Percentiles rank a stretch among this genome's conserved stretches.
These are phyloP conservation scores for Littorina saxatilis DNA, from an alignment of 1,140 invertebrate species.

Conservation along the genomic window DNA sequence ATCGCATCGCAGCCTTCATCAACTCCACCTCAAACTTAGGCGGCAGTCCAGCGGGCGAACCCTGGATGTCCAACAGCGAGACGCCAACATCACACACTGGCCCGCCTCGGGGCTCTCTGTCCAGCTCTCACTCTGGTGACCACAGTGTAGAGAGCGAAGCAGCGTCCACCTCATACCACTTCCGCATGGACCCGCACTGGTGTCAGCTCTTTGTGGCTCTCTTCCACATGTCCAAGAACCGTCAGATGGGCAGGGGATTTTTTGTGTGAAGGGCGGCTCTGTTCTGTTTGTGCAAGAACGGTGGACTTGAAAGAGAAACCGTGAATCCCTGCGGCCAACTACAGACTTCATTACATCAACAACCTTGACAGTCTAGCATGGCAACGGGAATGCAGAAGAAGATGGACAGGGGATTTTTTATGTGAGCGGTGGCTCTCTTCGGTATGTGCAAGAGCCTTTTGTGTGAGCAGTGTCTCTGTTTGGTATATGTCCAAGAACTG, in stretches of 20 bases:
- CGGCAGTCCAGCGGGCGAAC: neutral
- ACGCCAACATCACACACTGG: neutral
- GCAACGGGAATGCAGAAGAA: no score
- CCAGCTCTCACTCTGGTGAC: neutral
- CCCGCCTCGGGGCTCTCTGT: neutral
- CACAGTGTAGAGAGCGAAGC: neutral
- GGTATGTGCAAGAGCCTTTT: no score
- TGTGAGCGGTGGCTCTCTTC: no score
- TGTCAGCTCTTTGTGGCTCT: neutral
- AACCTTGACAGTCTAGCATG: no score
- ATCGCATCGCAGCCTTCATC: constrained; percentile 24
- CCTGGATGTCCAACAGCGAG: neutral
- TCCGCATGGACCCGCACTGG: constrained; percentile 22
- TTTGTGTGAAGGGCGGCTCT: no score
- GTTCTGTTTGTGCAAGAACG: no score
- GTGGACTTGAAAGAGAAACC: no score
- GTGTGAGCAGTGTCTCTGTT: no score
- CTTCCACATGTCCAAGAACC: neutral
- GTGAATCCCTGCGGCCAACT: no score
- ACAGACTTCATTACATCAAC: no score
- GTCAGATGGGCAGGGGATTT: neutral
- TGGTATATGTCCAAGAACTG: no score
- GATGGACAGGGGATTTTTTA: no score
- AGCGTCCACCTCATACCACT: neutral
- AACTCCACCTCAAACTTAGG: neutral